Conservation (phyloP, 2,888 invertebrate genomes). For the Pharmacophagus antenor region DNA sequence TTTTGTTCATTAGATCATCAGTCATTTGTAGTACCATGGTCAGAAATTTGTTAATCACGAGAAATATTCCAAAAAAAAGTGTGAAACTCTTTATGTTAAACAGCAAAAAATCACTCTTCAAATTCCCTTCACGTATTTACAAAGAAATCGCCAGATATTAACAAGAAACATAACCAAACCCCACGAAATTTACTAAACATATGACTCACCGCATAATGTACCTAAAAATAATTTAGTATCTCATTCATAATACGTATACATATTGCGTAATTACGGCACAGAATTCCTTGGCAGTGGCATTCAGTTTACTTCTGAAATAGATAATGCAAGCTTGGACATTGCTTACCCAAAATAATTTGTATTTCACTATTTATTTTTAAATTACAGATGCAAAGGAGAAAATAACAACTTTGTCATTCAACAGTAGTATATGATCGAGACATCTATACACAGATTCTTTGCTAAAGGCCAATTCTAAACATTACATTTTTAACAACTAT, state of each 20-base stretch:
- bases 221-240: conserved; percentile 45
- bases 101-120: no score
- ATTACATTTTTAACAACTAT: no score
- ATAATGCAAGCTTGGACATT: conserved; percentile 34
- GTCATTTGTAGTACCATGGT: no score
- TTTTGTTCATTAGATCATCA: no score
- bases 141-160: conserved; percentile 3
- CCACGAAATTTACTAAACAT: conserved; percentile 35
- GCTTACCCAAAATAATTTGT: conserved; percentile 22
- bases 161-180: conserved; percentile 8
- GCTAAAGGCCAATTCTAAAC: no score
- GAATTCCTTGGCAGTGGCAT: conserved; percentile 69
- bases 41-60: no score
- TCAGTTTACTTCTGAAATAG: conserved; percentile 53
- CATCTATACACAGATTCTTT: no score
- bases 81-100: no score
- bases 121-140: no score
- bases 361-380: conserved; percentile 17
- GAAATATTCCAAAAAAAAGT: no score
- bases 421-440: background rate
- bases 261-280: conserved; percentile 41
- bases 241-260: conserved; percentile 39
- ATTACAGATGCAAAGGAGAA: background rate
- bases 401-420: no score
- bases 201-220: conserved; percentile 46